Evolutionary conservation across 2,888 invertebrate genomes (phyloP).

Genomic region (Anoplius nigerrimus): DNA sequence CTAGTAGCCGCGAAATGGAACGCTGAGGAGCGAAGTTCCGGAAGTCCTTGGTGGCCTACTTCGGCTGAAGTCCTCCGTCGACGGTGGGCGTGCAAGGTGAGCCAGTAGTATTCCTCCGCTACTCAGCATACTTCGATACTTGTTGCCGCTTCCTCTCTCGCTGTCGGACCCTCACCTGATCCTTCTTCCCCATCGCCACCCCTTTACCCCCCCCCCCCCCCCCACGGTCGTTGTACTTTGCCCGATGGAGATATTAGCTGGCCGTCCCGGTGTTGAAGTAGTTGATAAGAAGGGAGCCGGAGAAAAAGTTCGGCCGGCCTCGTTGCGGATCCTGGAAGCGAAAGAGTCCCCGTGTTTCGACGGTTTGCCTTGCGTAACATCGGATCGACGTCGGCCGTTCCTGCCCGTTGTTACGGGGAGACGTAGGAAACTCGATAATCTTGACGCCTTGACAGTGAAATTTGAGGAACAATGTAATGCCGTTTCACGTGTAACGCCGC

Average conservation of each 20-base stretch:
- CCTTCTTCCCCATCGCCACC: not conserved
- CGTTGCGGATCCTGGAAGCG: no score
- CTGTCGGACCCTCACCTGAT: not conserved
- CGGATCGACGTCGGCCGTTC: no score
- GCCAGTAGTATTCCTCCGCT: conserved; percentile 16
- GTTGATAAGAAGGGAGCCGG: not conserved
- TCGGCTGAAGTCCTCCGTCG: conserved; percentile 44
- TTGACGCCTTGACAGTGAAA: no score
- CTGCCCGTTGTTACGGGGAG: no score
- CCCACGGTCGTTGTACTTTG: not conserved
- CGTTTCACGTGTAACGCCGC: no score
- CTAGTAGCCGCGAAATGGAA: conserved; percentile 46
- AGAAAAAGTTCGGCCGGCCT: no score
- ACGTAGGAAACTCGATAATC: no score
- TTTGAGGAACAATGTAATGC: no score
- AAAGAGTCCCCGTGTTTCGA: no score
- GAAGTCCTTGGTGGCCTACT: conserved; percentile 55
- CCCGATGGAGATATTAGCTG: not conserved
- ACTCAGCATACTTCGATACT: conserved; percentile 27
- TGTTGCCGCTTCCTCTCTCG: conserved; percentile 31
- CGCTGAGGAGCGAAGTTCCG: conserved; percentile 50
- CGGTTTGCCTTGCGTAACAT: no score
- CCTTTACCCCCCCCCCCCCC: not conserved
- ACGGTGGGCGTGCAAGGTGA: conserved; percentile 56
- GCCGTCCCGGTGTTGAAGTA: not conserved